These are phyloP conservation scores for Patiria pectinifera DNA, from an alignment of 53 echinoderm and acorn worm genomes.

Conservation along the genomic window DNA sequence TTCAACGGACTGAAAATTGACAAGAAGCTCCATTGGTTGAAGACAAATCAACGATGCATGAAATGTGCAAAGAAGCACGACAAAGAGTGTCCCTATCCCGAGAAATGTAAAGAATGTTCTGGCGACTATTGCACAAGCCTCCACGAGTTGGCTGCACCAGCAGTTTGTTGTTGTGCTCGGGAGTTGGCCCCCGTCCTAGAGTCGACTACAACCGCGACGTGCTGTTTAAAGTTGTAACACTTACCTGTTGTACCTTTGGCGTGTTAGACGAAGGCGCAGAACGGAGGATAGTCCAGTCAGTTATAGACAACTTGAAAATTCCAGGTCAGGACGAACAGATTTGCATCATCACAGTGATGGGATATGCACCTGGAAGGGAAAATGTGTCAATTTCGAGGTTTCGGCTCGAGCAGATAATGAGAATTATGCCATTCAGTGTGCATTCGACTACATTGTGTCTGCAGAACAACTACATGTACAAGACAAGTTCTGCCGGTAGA, in stretches of 20 bases:
- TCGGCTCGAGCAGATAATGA: not conserved
- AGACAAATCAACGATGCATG: not conserved
- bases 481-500: not conserved
- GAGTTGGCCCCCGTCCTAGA: not conserved
- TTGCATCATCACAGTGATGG: not conserved
- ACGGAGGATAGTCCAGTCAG: not conserved
- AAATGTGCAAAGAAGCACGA: not conserved
- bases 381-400: not conserved
- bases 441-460: not conserved
- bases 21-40: not conserved
- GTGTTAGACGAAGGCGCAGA: not conserved
- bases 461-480: not conserved
- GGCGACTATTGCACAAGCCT: not conserved
- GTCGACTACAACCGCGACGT: not conserved
- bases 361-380: not conserved
- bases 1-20: not conserved
- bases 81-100: not conserved
- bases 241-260: not conserved
- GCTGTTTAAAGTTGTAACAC: not conserved
- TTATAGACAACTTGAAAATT: not conserved
- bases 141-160: not conserved
- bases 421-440: not conserved
- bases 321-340: not conserved
- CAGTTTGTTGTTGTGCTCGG: not conserved
- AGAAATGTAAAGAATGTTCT: not conserved